Evolutionary conservation across 1,140 invertebrate species (phyloP).

Genomic region (Drosophila micromelanica): DNA sequence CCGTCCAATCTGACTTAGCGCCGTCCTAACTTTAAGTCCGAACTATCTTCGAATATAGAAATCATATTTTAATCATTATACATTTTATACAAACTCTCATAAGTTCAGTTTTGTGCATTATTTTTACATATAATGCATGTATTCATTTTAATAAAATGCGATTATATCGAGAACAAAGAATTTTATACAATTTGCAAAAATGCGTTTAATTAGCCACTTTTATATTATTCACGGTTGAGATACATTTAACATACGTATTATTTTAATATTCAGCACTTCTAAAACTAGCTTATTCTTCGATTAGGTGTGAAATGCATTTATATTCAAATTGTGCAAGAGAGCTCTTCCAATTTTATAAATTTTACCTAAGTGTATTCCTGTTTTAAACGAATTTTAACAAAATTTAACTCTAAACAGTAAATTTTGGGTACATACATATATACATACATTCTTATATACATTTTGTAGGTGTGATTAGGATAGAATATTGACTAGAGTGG

Average conservation of each 20-base stretch:
- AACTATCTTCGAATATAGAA: slow-evolving; percentile 24
- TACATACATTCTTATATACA: slow-evolving; percentile 8
- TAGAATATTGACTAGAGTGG: slow-evolving; percentile 5
- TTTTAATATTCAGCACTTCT: too few species aligned
- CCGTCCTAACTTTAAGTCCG: slow-evolving; percentile 29
- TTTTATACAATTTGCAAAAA: too few species aligned
- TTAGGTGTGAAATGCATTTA: neutral
- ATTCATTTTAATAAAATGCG: slow-evolving; percentile 36
- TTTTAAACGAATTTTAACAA: too few species aligned
- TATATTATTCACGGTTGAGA: too few species aligned
- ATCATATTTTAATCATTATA: slow-evolving; percentile 27
- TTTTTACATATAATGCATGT: slow-evolving; percentile 12
- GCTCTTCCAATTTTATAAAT: neutral
- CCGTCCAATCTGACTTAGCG: slow-evolving; percentile 30
- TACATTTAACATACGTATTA: too few species aligned
- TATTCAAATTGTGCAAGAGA: neutral
- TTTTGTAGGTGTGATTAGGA: neutral
- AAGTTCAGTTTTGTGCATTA: slow-evolving; percentile 15
- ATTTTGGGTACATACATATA: neutral
- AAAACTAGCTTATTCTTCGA: too few species aligned
- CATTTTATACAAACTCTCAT: slow-evolving; percentile 29
- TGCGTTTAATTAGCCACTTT: too few species aligned
- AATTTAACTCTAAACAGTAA: slow-evolving; percentile 3
- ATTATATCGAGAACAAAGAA: slow-evolving; percentile 18
- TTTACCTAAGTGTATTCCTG: too few species aligned